Percentiles rank a stretch among this genome's conserved stretches.
Evolutionary conservation across 2,888 invertebrate genomes (phyloP).

Genomic region (Andrena camellia): DNA sequence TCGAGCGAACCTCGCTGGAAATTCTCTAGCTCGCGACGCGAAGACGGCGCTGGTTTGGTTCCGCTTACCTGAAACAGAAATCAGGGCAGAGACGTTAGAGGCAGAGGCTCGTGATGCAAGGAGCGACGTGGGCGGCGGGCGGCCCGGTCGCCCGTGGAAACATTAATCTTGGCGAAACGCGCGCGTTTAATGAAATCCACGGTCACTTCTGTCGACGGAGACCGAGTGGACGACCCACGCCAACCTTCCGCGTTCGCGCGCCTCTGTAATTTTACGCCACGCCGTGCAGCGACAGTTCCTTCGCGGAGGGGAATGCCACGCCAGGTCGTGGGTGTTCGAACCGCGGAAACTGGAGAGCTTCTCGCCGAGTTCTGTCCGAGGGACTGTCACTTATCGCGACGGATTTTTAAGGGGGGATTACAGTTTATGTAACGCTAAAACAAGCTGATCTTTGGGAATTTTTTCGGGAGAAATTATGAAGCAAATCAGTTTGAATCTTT

Average conservation of each 20-base stretch:
- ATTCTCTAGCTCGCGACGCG: not conserved
- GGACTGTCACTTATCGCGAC: not conserved
- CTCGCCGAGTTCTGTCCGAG: too few relatives aligned
- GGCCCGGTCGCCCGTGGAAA: conserved; percentile 42
- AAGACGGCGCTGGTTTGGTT: conserved; percentile 2
- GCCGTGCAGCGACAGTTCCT: conserved; percentile 12
- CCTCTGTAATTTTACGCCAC: conserved; percentile 29
- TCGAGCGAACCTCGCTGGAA: not conserved
- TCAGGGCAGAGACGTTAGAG: conserved; percentile 51
- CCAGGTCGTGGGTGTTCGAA: conserved; percentile 28
- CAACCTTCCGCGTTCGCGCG: conserved; percentile 15
- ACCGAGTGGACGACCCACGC: conserved; percentile 44
- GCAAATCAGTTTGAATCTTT: too few relatives aligned
- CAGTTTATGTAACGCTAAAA: too few relatives aligned
- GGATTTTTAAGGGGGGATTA: too few relatives aligned
- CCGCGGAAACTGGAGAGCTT: not conserved
- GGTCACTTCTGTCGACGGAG: conserved; percentile 52
- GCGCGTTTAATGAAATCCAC: conserved; percentile 65
- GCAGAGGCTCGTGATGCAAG: conserved; percentile 48
- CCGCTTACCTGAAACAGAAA: conserved; percentile 78
- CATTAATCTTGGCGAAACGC: conserved; percentile 63
- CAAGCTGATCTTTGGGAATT: too few relatives aligned
- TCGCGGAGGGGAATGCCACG: not conserved
- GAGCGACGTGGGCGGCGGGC: conserved; percentile 54
- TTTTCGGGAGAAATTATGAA: too few relatives aligned